Evolutionary conservation across 2,888 invertebrate genomes (phyloP).

Genomic region (Mactromeris polynyma): DNA sequence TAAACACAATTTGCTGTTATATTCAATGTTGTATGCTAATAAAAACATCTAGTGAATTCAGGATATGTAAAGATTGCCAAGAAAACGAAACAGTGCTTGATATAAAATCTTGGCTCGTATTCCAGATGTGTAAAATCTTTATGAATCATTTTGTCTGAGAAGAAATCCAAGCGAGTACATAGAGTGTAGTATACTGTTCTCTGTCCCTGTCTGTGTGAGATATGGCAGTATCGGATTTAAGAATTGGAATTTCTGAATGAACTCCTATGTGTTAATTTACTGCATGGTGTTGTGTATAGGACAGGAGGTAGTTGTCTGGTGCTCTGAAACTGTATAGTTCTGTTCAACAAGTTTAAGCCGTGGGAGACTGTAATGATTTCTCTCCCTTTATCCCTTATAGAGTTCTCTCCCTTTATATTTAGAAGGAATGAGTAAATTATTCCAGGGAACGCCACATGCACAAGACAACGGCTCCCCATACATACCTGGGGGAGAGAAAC

Average conservation of each 20-base stretch:
- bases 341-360: too few species aligned
- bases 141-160: slow-evolving; percentile 6
- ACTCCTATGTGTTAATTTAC: not conserved
- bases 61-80: not conserved
- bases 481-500: too few species aligned
- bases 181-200: not conserved
- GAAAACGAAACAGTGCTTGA: not conserved
- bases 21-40: not conserved
- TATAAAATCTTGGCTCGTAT: not conserved
- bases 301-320: too few species aligned
- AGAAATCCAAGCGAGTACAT: not conserved
- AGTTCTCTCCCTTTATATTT: too few species aligned
- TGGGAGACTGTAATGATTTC: too few species aligned
- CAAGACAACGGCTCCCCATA: too few species aligned
- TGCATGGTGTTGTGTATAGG: not conserved
- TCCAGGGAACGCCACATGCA: too few species aligned
- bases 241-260: not conserved
- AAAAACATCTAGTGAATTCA: not conserved
- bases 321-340: too few species aligned
- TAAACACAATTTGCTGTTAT: too few species aligned
- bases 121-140: not conserved
- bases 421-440: too few species aligned
- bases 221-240: not conserved
- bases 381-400: too few species aligned
- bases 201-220: not conserved